Percentiles rank a stretch among this genome's conserved stretches.
Conservation (phyloP, 2,113 vertebrate species). For the sheep (Ovis aries) region DNA sequence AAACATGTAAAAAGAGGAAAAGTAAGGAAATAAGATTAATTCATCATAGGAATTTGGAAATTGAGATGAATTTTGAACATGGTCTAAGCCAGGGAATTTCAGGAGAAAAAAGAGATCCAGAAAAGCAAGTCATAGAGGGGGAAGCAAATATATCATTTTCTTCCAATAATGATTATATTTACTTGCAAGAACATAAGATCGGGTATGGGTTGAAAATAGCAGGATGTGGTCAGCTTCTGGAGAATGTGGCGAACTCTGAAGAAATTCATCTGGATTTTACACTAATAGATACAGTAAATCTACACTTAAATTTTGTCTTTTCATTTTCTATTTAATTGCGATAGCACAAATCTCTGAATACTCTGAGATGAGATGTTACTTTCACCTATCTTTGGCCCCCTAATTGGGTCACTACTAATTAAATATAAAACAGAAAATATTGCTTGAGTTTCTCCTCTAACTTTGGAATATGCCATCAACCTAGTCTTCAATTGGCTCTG, state of each 20-base stretch:
- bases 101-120: background rate
- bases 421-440: background rate
- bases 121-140: background rate
- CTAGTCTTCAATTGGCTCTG: background rate
- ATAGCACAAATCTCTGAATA: background rate
- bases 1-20: background rate
- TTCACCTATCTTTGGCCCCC: background rate
- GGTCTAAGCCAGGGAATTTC: background rate
- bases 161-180: background rate
- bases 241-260: background rate
- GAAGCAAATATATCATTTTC: background rate
- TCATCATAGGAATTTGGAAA: background rate
- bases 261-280: background rate
- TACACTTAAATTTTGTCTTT: conserved; percentile 25
- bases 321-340: conserved; percentile 23
- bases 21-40: conserved; percentile 6
- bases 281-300: background rate
- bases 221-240: background rate
- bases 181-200: background rate
- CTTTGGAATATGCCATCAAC: conserved; percentile 17
- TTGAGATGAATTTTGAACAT: conserved; percentile 8
- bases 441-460: background rate
- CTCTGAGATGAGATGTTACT: background rate
- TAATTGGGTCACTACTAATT: conserved; percentile 28
- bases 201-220: background rate